A percentile compares a stretch with the other conserved stretches of the same genome.
Conservation (phyloP, 2,888 invertebrate genomes). For the Lissocephala sabroskyi region DNA sequence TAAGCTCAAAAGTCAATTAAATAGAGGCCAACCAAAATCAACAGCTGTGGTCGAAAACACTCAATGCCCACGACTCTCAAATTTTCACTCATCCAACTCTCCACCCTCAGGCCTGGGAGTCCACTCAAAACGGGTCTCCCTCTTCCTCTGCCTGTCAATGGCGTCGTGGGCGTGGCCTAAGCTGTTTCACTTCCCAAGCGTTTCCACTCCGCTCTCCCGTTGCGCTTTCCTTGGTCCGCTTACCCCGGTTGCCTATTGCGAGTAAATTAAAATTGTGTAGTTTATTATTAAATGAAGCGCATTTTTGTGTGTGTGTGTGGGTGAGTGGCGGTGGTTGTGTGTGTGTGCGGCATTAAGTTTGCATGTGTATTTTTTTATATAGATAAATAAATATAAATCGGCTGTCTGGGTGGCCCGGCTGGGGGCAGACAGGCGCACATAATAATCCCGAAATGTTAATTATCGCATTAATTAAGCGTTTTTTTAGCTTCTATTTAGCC, state of each 20-base stretch:
- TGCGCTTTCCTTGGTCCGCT: slow-evolving; percentile 16
- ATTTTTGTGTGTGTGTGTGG: slow-evolving; percentile 40
- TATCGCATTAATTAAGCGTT: slow-evolving; percentile 56
- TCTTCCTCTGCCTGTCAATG: slow-evolving; percentile 37
- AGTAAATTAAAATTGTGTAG: slow-evolving; percentile 71
- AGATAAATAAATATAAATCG: slow-evolving; percentile 42
- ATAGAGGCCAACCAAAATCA: slow-evolving; percentile 27
- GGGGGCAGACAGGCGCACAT: slow-evolving; percentile 40
- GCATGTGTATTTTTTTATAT: slow-evolving; percentile 19
- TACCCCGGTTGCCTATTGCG: slow-evolving; percentile 20
- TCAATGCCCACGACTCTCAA: no score
- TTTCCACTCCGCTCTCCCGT: not conserved
- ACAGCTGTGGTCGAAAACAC: slow-evolving; percentile 50
- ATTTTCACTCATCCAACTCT: no score
- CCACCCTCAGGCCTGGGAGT: not conserved
- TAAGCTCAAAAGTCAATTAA: slow-evolving; percentile 38
- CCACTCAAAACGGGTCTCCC: slow-evolving; percentile 1
- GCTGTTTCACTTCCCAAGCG: slow-evolving; percentile 6
- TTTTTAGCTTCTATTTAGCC: slow-evolving; percentile 25
- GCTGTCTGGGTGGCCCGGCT: slow-evolving; percentile 14
- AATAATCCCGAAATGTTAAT: slow-evolving; percentile 59
- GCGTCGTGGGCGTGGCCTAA: slow-evolving; percentile 42
- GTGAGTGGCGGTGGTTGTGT: slow-evolving; percentile 7
- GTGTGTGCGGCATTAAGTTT: slow-evolving; percentile 9
- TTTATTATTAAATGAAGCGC: slow-evolving; percentile 70